These are phyloP conservation scores for Nemoura dubitans DNA, from an alignment of 2,888 invertebrate genomes.

Conservation along the genomic window DNA sequence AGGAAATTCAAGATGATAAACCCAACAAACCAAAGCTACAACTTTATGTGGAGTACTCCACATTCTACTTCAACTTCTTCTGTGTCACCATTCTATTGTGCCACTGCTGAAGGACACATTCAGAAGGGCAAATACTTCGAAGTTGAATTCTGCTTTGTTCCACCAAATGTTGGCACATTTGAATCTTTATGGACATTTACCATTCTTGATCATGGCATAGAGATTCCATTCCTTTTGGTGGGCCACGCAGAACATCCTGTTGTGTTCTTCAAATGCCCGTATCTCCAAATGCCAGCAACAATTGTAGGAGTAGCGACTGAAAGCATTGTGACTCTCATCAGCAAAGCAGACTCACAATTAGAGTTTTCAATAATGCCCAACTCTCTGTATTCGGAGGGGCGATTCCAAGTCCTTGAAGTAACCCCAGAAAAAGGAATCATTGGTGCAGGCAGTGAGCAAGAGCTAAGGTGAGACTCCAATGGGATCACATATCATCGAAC, in stretches of 20 bases:
- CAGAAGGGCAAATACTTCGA: slow-evolving; percentile 68
- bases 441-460: slow-evolving; percentile 62
- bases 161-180: slow-evolving; percentile 69
- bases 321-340: slow-evolving; percentile 63
- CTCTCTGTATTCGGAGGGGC: slow-evolving; percentile 66
- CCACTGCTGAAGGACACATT: slow-evolving; percentile 67
- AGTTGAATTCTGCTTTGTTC: slow-evolving; percentile 72
- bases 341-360: slow-evolving; percentile 65
- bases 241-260: slow-evolving; percentile 72
- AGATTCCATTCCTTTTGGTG: slow-evolving; percentile 68
- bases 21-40: slow-evolving; percentile 70
- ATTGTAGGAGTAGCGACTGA: slow-evolving; percentile 61
- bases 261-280: slow-evolving; percentile 67
- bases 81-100: slow-evolving; percentile 67
- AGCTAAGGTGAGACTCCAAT: slow-evolving; percentile 63
- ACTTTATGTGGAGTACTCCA: slow-evolving; percentile 64
- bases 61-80: neutral
- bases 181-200: slow-evolving; percentile 74
- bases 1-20: slow-evolving; percentile 73
- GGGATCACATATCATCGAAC: neutral
- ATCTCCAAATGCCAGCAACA: slow-evolving; percentile 69
- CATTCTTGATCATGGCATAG: slow-evolving; percentile 67
- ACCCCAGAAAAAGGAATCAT: slow-evolving; percentile 65
- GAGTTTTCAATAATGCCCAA: slow-evolving; percentile 65
- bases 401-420: slow-evolving; percentile 64